A percentile compares a stretch with the other conserved stretches of the same genome.
Conservation (phyloP, 2,888 invertebrate genomes). For the Dascillus cervinus region DNA sequence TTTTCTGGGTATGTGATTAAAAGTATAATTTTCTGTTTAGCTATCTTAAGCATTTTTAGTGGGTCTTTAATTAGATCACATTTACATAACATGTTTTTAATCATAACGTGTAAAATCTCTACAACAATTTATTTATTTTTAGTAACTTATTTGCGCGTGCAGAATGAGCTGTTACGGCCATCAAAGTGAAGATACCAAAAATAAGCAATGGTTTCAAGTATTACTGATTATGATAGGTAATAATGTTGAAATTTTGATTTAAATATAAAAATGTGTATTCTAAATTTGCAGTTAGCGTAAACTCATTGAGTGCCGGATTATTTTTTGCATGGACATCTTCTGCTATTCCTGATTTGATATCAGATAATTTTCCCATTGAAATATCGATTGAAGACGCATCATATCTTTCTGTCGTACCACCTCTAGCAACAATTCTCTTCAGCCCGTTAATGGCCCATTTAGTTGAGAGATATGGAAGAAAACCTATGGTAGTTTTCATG, state of each 20-base stretch:
- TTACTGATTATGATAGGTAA: not conserved
- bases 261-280: not conserved
- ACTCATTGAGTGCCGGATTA: constrained; percentile 21
- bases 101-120: too few species aligned
- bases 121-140: too few species aligned
- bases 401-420: constrained; percentile 30
- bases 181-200: not conserved
- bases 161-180: too few species aligned
- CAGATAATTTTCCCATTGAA: constrained; percentile 25
- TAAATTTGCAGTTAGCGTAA: constrained; percentile 9
- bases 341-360: constrained; percentile 28
- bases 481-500: constrained; percentile 23
- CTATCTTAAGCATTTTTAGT: too few species aligned
- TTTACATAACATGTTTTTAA: too few species aligned
- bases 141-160: too few species aligned
- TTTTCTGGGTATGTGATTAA: too few species aligned
- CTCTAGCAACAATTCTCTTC: constrained; percentile 23
- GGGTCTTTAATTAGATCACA: too few species aligned
- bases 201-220: not conserved
- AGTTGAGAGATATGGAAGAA: constrained; percentile 28
- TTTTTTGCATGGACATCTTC: constrained; percentile 33
- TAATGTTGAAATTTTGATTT: not conserved
- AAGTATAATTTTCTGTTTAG: too few species aligned
- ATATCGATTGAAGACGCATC: constrained; percentile 30
- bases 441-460: constrained; percentile 24